Evolutionary conservation across 2,797 vertebrate species (phyloP), one percentile per base, ranked within the genome.

Genomic region (Balearica regulorum): DNA sequence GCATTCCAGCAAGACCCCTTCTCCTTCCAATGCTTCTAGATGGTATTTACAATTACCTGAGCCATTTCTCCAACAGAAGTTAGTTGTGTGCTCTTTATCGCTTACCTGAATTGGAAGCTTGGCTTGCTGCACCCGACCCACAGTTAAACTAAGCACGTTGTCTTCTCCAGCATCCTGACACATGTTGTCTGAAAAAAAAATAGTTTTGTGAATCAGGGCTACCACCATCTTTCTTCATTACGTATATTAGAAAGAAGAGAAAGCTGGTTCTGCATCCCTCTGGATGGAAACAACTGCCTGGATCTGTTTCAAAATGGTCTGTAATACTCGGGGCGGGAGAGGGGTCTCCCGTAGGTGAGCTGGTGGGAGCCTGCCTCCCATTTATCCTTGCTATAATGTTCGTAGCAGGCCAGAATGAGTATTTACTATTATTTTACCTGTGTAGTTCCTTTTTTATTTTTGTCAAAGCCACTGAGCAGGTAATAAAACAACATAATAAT

Each of bases 401-500:
- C 37, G 4, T 48, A 91, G 71, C 2, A 3, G 43, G 39, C 39
- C 65, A 79, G 58, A 91, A 75, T 43, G 11, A 82, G 25, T 76
- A 80, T 83, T 88, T 87, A 15, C 51, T 58, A 13, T 70, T 78
- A 20, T 35, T 92, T 51, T 70, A 83, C 49, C 71, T 41, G 20
- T 24, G 17, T 85, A 83, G 17, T 80, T 95, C 60, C 39, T 84
- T 33, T 86, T 93, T 44, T 49, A 19, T 81, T 93, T 94, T 83
- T 82, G 72, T 95, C 89, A 92, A 92, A 95, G 89, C 72, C 41
- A 69, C 64, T 78, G 69, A 94, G 73, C 58, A 82, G 39, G 69
- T 92, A 93, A 70, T 93, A 96, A 94, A 92, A 76, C 79, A 87
- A 65, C 5, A 3, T 54, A 81, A 69, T 71, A 96, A 95, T 96